Conservation (phyloP, 2,888 invertebrate species). For the Eristalis pertinax region DNA sequence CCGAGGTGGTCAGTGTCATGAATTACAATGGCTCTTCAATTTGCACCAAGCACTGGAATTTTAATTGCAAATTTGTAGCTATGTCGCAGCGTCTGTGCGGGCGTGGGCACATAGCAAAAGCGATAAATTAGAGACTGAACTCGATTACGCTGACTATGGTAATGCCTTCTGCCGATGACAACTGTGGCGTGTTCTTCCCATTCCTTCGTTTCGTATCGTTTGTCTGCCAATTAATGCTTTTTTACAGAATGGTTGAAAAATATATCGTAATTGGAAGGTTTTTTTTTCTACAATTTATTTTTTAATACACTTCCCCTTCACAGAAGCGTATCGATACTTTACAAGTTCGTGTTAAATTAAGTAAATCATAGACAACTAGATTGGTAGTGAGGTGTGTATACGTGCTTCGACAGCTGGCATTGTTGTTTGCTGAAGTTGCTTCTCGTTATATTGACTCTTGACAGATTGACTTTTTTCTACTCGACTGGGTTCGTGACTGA, state of each 20-base stretch:
- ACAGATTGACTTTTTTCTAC: neutral
- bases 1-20: slow-evolving; percentile 62
- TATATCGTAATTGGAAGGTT: slow-evolving; percentile 45
- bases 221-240: slow-evolving; percentile 47
- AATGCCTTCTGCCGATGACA: slow-evolving; percentile 56
- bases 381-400: neutral
- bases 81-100: neutral
- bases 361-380: neutral
- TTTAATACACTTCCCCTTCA: neutral
- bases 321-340: neutral
- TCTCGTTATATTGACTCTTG: neutral
- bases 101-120: slow-evolving; percentile 32
- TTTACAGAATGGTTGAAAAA: slow-evolving; percentile 38
- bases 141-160: slow-evolving; percentile 62
- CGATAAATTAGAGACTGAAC: slow-evolving; percentile 66
- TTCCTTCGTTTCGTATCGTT: slow-evolving; percentile 16
- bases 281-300: neutral
- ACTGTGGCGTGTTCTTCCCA: slow-evolving; percentile 50
- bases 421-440: neutral
- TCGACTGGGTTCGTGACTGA: neutral
- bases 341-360: slow-evolving; percentile 15
- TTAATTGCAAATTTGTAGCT: slow-evolving; percentile 65
- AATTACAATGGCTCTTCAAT: slow-evolving; percentile 71
- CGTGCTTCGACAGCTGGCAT: neutral
- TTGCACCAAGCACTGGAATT: slow-evolving; percentile 61